These are phyloP conservation scores for Bufo gargarizans DNA, from an alignment of 2,113 vertebrate species.

Conservation along the genomic window DNA sequence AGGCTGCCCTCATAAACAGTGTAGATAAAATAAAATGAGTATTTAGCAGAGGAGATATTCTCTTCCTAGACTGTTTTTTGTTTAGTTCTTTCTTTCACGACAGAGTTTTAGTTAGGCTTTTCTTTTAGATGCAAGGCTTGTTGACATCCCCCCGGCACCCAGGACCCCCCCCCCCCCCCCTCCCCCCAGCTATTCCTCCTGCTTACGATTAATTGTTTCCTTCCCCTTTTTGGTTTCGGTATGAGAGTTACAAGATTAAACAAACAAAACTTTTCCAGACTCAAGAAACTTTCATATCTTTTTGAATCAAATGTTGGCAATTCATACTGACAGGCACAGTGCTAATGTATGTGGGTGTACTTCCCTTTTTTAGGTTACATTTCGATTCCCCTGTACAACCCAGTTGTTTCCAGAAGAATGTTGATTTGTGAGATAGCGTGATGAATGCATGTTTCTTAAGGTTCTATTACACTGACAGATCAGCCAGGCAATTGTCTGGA, in stretches of 20 bases:
- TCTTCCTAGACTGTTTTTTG: neutral
- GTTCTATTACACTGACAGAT: too few species aligned
- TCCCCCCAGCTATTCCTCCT: neutral
- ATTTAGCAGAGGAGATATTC: neutral
- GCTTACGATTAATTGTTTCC: neutral
- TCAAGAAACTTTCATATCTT: too few species aligned
- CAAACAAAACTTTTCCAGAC: neutral
- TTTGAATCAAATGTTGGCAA: neutral
- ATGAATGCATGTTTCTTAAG: neutral
- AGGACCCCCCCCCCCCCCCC: too few species aligned
- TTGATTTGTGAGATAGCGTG: neutral
- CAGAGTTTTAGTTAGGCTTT: too few species aligned
- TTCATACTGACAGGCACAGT: neutral
- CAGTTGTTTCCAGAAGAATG: neutral
- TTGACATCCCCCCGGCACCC: too few species aligned
- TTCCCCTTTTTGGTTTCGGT: neutral
- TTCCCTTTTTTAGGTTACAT: constrained; percentile 16
- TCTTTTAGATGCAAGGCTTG: neutral
- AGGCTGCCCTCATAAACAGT: too few species aligned
- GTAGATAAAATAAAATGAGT: too few species aligned
- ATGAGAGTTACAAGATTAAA: neutral
- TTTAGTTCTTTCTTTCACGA: too few species aligned
- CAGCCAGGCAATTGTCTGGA: too few species aligned
- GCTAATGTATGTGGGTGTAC: neutral
- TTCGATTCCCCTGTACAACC: neutral